Evolutionary conservation across 2,113 vertebrate species (phyloP), one percentile per base, ranked within the genome.

Genomic region (Uria lomvia): DNA sequence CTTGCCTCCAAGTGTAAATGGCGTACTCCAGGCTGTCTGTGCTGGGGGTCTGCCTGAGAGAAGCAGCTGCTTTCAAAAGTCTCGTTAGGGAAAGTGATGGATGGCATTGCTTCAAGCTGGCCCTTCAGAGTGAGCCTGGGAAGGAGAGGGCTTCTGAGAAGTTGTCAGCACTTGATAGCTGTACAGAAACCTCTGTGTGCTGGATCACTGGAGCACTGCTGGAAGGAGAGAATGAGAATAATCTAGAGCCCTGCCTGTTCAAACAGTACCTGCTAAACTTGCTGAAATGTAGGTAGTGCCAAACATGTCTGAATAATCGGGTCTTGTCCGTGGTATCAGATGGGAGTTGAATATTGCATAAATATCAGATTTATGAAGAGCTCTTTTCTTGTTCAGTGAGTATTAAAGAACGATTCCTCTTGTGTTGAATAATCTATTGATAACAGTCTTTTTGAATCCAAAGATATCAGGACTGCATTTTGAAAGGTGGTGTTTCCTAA

Each of bases 331-430:
- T n/a, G 27, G 17, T 84, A 92, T 92, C 60, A 86, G 59, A 47
- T 36, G 36, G 38, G 75, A 93, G 42, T 15, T 83, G 60, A 80
- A 80, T 86, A 68, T 74, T 89, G 83, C 60, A 86, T 74, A 86
- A 78, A 23, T 72, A 87, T 36, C 60, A 67, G 50, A 77, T 94
- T 88, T 92, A 93, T 90, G 55, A 80, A 81, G 27, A 86, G 29
- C 16, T 74, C 65, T 73, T 72, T 82, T 85, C 90, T 94, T 94
- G 36, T 72, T 96, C 60, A 32, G 63, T 84, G 70, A 92, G 94
- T 94, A 88, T 92, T 96, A 78, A 96, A 91, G 84, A 84, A 56
- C 85, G 32, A 59, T 73, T 73, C n/a, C 22, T 83, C 55, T 74
- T 62, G n/a, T 88, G 52, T 45, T 77, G 79, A 88, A 78, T 86